Evolutionary conservation across 2,888 invertebrate species (phyloP), one percentile per base, ranked within the genome.

Genomic region (Drosophila pegasa): DNA sequence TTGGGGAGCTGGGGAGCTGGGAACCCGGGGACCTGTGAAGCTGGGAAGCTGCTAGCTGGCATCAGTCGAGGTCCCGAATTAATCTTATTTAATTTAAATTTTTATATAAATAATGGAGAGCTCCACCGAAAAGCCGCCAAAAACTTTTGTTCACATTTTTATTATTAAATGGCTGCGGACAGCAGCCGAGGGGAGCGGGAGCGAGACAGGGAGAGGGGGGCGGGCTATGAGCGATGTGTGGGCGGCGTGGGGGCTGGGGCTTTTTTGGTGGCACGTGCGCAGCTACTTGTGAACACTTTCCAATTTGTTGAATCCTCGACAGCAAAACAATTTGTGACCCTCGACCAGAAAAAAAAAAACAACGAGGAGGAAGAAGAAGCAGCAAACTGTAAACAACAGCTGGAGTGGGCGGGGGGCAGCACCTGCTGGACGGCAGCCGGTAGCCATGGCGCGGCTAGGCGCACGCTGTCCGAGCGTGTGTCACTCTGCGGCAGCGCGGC

Each of bases 81-180:
- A 90, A 91, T 91, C 91, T 87, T 90, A 84, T 90, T 91, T 90
- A 87, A 89, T 90, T 89, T 89, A 87, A 89, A 85, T 89, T 90
- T 90, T 74, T 88, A 73, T 83, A 80, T 82, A 88, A 89, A 88
- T 90, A 88, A 89, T 87, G 83, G 59, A 66, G 59, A 75, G 58
- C 64, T 64, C 54, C 54, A 52, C 40, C 59, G 40, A 68, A 72
- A 68, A 71, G 75, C 71, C 73, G 74, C 64, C 62, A 41, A 58
- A 81, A 89, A 88, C 70, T 88, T 89, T 84, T 75, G 80, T 81
- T 87, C 31, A 78, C 63, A 74, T 74, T 75, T 78, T 78, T 88
- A 78, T 87, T 82, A 82, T 87, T 89, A 87, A 87, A 87, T 79
- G 78, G 76, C 71, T 69, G 71, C 60, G 80, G 73, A 83, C 65